Conservation (phyloP, 2,113 vertebrate genomes). For the Crotalus tigris region DNA sequence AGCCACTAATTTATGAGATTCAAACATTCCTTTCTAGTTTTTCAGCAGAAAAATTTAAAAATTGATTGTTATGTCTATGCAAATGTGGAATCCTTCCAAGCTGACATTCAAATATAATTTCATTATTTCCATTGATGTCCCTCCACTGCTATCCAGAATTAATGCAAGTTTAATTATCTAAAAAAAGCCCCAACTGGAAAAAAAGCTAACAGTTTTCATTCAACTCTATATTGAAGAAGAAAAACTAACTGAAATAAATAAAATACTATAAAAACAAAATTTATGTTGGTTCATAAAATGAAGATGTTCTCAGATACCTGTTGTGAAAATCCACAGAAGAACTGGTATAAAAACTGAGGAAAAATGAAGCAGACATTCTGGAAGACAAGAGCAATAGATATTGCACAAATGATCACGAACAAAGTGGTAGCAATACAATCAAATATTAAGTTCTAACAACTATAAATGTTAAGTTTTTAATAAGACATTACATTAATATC, state of each 20-base stretch:
- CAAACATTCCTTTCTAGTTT: neutral
- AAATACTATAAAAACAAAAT: neutral
- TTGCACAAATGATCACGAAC: neutral
- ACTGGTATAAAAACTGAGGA: conserved; percentile 99
- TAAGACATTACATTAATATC: neutral
- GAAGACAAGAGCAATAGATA: conserved; percentile 59
- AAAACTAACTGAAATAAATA: neutral
- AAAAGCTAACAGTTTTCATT: neutral
- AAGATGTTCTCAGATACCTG: conserved; percentile 75
- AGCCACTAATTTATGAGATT: neutral
- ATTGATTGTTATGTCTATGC: neutral
- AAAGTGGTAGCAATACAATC: neutral
- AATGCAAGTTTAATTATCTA: neutral
- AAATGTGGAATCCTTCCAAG: neutral
- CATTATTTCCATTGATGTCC: neutral
- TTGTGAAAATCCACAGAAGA: conserved; percentile 99
- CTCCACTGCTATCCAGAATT: neutral
- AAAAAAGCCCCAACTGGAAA: neutral
- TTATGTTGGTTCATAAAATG: neutral
- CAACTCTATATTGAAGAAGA: neutral
- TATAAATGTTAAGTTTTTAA: neutral
- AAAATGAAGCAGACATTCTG: conserved; percentile 99
- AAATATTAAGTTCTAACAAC: neutral
- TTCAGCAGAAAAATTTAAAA: neutral
- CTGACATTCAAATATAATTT: neutral